Base-by-base conservation (phyloP, 2,797 vertebrate genomes). In the Pangasius sanitwongsei region DNA sequence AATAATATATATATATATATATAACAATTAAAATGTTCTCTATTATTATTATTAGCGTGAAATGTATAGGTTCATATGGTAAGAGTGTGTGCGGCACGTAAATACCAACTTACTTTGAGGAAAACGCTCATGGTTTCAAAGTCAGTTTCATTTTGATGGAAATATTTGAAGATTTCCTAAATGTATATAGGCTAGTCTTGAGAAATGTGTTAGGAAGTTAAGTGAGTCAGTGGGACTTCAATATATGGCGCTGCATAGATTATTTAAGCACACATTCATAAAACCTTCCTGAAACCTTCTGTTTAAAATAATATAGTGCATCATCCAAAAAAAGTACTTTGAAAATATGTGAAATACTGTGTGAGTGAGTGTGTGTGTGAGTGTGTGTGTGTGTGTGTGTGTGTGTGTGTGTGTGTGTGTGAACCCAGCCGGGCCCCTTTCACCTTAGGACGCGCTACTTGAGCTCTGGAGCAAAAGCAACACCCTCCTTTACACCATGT, bases 401-500 rank as follows among this genome's bases (percentile, higher is more conserved):
- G 50, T 9, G 69, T 48, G 85, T 59, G 85, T 55, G 85, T 59
- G 85, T 83, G 77, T 88, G 85, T 86, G 85, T 80, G 83, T 89
- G 69, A 81, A 67, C 34, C 41, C 81, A 90, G 89, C 91, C 89
- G 67, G 88, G 82, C 88, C 87, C 91, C 90, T 91, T 93, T 92
- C 74, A 89, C 77, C 70, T 63, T 78, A 89, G 75, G 89, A 91
- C 89, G 91, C 69, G 80, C 85, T 70, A 85, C 88, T 92, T 92
- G 87, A 85, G 83, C 75, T 91, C 89, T 89, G 87, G 88, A 91
- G 92, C 89, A 91, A 85, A 89, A 93, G 89, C 89, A 91, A 92
- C 93, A 93, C 92, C 94, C 94, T 93, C 86, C 92, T 94, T 93
- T 93, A 94, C 91, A 93, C 94, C 95, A 70, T 95, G 95, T 96